phyloP scores from a whole-genome alignment of 2,888 invertebrate species.

The Hydrotaea diabolus region DNA sequence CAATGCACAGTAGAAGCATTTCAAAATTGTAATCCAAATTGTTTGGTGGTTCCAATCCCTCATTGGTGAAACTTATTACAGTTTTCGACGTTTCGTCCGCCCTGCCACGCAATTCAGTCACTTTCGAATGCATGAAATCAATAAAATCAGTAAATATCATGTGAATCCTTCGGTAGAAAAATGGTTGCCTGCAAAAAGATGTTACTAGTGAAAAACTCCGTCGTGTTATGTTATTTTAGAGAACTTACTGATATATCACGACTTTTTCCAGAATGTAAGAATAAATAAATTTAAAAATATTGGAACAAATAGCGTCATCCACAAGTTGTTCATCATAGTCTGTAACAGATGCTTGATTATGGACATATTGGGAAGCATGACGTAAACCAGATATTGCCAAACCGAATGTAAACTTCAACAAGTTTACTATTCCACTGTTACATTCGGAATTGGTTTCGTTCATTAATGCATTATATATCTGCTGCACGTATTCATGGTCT shows the following conservation, averaged over 20 bases:
- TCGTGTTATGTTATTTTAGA: too few species aligned
- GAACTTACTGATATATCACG: slow-evolving; percentile 83
- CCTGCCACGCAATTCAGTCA: slow-evolving; percentile 89
- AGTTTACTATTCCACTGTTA: slow-evolving; percentile 80
- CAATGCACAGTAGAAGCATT: slow-evolving; percentile 89
- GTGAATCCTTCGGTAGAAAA: slow-evolving; percentile 91
- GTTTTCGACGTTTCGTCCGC: slow-evolving; percentile 95
- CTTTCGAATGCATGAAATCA: slow-evolving; percentile 94
- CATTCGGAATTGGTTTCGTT: slow-evolving; percentile 72
- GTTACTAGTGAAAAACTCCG: too few species aligned
- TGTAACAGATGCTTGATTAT: slow-evolving; percentile 81
- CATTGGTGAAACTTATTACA: slow-evolving; percentile 87
- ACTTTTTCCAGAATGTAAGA: slow-evolving; percentile 87
- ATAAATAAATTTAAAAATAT: slow-evolving; percentile 90
- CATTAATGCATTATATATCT: slow-evolving; percentile 82
- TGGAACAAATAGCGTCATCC: slow-evolving; percentile 89
- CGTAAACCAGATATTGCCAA: slow-evolving; percentile 85
- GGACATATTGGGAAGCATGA: slow-evolving; percentile 83
- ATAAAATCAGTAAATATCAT: slow-evolving; percentile 94
- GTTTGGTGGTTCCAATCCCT: slow-evolving; percentile 88
- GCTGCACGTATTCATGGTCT: slow-evolving; percentile 83
- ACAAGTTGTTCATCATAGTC: slow-evolving; percentile 91
- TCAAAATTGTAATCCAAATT: slow-evolving; percentile 91
- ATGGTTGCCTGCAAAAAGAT: slow-evolving; percentile 84
- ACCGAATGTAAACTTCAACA: slow-evolving; percentile 87